These are phyloP conservation scores for Myopa testacea DNA, from an alignment of 2,888 invertebrate genomes.

Conservation along the genomic window DNA sequence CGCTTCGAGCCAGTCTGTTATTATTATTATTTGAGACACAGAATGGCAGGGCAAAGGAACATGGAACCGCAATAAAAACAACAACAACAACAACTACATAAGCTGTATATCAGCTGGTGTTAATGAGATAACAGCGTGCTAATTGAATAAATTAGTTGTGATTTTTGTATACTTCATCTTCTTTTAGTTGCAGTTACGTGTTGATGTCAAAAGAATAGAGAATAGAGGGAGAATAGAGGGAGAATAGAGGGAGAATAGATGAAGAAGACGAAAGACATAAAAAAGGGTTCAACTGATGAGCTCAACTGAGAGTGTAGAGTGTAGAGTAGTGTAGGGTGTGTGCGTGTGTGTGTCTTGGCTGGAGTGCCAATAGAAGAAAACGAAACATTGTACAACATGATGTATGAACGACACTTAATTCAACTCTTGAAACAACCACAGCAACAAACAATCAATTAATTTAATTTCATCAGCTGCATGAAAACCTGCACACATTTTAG, in stretches of 20 bases:
- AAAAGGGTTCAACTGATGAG: too few relatives aligned
- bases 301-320: too few relatives aligned
- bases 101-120: constrained; percentile 6
- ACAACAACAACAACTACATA: constrained; percentile 4
- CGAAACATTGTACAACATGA: neutral
- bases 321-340: too few relatives aligned
- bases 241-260: too few relatives aligned
- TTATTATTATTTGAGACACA: constrained; percentile 22
- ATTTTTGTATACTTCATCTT: too few relatives aligned
- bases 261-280: too few relatives aligned
- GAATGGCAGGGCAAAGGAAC: neutral
- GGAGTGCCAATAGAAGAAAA: neutral
- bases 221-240: too few relatives aligned
- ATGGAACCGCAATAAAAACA: neutral
- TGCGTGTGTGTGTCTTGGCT: too few relatives aligned
- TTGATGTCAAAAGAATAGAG: too few relatives aligned
- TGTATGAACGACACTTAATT: constrained; percentile 4
- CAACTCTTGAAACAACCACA: too few relatives aligned
- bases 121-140: constrained; percentile 35
- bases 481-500: neutral
- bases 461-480: constrained; percentile 10
- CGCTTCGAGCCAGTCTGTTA: constrained; percentile 5
- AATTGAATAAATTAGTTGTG: constrained; percentile 24
- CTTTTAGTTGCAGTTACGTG: too few relatives aligned
- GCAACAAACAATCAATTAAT: constrained; percentile 8